Percentiles rank a stretch among this genome's conserved stretches.
phyloP scores from a whole-genome alignment of 2,888 invertebrate species.

The Neoaliturus tenellus region DNA sequence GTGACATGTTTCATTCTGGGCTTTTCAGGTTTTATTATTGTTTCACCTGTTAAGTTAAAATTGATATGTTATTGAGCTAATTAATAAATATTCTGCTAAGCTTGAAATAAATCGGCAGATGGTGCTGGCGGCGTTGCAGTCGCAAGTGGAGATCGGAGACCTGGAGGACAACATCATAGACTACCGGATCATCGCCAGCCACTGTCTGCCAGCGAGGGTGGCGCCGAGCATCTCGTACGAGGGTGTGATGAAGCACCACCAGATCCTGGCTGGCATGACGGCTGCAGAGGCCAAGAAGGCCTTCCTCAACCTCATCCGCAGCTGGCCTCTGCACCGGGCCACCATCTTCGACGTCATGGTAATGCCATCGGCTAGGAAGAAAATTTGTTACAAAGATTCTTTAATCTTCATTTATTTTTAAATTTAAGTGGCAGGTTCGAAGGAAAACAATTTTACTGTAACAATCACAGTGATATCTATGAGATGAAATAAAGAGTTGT shows the following conservation, averaged over 20 bases:
- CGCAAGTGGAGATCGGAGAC: conserved; percentile 94
- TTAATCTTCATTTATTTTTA: no score
- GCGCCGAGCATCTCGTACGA: conserved; percentile 87
- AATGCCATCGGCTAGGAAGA: conserved; percentile 63
- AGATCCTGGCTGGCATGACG: conserved; percentile 91
- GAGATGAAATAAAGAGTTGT: no score
- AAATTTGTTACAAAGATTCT: no score
- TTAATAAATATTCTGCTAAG: no score
- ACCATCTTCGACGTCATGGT: conserved; percentile 97
- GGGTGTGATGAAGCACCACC: conserved; percentile 93
- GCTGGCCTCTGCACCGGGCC: conserved; percentile 95
- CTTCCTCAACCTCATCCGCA: conserved; percentile 93
- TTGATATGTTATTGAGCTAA: no score
- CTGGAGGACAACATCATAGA: conserved; percentile 80
- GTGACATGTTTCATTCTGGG: no score
- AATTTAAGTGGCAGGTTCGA: no score
- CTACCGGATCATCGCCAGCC: conserved; percentile 82
- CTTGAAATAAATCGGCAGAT: no score
- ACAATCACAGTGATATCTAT: no score
- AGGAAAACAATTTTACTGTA: no score
- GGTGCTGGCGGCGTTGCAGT: conserved; percentile 95
- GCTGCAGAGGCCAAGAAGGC: conserved; percentile 93
- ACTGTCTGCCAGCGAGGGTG: conserved; percentile 89
- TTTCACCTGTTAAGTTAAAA: no score
- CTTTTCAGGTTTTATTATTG: no score